Conservation (phyloP, 2,113 vertebrate genomes). For the Tachysurus fulvidraco region DNA sequence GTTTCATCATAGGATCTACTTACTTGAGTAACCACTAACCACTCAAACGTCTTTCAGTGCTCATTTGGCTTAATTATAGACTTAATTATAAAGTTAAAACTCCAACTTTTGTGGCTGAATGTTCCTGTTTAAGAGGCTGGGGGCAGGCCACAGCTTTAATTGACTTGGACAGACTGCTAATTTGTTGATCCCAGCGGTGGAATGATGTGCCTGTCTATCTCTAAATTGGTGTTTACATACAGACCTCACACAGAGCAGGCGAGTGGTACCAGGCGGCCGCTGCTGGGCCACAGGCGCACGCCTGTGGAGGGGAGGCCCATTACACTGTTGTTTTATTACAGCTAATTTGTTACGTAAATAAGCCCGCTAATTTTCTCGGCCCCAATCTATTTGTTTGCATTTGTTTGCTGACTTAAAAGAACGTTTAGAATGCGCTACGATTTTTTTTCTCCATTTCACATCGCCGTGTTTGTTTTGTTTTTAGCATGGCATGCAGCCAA, state of each 20-base stretch:
- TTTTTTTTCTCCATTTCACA: conserved; percentile 59
- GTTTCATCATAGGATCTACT: not conserved
- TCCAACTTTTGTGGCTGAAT: not conserved
- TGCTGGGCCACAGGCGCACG: conserved; percentile 73
- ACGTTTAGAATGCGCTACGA: conserved; percentile 68
- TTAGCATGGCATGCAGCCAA: conserved; percentile 46
- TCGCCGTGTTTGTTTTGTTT: conserved; percentile 67
- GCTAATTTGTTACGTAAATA: conserved; percentile 90
- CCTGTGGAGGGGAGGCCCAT: conserved; percentile 77
- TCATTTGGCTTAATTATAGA: conserved; percentile 25
- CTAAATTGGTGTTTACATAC: conserved; percentile 89
- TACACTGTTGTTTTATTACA: conserved; percentile 88
- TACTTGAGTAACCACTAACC: not conserved
- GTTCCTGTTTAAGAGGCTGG: conserved; percentile 13
- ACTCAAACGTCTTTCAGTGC: conserved; percentile 6
- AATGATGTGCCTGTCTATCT: conserved; percentile 90
- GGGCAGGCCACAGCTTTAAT: conserved; percentile 69
- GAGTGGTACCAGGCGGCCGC: conserved; percentile 80
- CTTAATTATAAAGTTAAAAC: conserved; percentile 19
- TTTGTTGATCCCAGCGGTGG: conserved; percentile 88
- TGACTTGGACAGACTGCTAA: conserved; percentile 86
- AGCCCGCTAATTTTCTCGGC: conserved; percentile 79
- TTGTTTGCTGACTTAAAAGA: conserved; percentile 75
- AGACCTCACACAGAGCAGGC: conserved; percentile 94
- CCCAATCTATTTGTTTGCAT: conserved; percentile 83